These are phyloP conservation scores for Lampris incognitus DNA, from an alignment of 2,113 vertebrate genomes.

Conservation along the genomic window DNA sequence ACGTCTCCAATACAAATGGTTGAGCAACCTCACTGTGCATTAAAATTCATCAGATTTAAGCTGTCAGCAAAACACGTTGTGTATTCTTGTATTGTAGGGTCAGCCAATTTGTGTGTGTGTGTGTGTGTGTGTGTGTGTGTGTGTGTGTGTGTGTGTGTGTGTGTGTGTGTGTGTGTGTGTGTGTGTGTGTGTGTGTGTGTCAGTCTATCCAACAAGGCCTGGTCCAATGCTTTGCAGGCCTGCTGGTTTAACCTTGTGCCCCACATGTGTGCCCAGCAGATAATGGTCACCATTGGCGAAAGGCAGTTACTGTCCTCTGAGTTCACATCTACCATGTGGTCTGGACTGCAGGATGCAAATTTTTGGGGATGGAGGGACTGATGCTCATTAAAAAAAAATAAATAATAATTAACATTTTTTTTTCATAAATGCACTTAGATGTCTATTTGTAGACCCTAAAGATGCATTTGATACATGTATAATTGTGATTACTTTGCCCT, in stretches of 20 bases:
- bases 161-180: conserved; percentile 8
- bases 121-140: not conserved
- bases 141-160: conserved; percentile 1
- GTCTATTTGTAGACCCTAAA: conserved; percentile 17
- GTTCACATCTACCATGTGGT: conserved; percentile 57
- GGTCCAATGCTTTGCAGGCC: conserved; percentile 43
- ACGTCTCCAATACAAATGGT: conserved; percentile 9
- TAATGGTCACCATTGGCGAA: conserved; percentile 62
- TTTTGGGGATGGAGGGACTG: conserved; percentile 31
- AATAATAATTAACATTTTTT: not conserved
- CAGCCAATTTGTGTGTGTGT: conserved; percentile 5
- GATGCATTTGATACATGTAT: not conserved
- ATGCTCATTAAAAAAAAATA: conserved; percentile 10
- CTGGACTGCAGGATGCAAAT: conserved; percentile 38
- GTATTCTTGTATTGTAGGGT: not conserved
- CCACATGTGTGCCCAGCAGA: conserved; percentile 57
- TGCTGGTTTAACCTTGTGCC: conserved; percentile 65
- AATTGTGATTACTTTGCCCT: not conserved
- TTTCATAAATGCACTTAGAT: conserved; percentile 26
- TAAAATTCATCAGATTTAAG: conserved; percentile 10
- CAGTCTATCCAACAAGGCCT: conserved; percentile 37
- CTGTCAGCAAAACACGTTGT: not conserved
- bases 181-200: conserved; percentile 9
- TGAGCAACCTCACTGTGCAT: not conserved
- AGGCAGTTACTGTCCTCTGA: conserved; percentile 60